Conservation (phyloP, 2,888 invertebrate genomes). For the Eulithis testata region DNA sequence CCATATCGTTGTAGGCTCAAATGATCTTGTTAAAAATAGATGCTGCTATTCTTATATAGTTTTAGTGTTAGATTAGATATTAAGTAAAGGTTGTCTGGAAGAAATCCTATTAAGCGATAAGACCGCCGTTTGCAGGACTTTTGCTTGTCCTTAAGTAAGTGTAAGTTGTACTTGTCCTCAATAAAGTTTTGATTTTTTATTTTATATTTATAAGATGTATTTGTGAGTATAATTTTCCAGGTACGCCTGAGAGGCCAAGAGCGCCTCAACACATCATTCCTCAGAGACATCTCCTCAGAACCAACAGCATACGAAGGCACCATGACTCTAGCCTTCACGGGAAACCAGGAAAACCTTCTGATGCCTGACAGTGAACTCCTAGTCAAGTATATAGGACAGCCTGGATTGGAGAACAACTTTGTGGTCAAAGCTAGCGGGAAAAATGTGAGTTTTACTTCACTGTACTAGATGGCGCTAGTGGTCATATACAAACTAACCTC, state of each 20-base stretch:
- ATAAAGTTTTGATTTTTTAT: too few species aligned
- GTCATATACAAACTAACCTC: too few species aligned
- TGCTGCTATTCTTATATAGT: too few species aligned
- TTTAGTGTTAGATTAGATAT: too few species aligned
- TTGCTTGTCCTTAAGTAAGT: too few species aligned
- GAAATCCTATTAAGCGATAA: too few species aligned
- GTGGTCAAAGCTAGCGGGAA: slow-evolving; percentile 59
- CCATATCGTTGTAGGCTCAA: too few species aligned
- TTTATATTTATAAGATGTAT: too few species aligned
- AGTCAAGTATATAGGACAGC: slow-evolving; percentile 59
- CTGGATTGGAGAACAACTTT: slow-evolving; percentile 52
- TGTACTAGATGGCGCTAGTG: neutral
- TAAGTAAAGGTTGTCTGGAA: too few species aligned
- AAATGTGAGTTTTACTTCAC: slow-evolving; percentile 51
- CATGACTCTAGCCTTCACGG: slow-evolving; percentile 52
- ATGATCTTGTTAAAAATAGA: too few species aligned
- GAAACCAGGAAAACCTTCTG: slow-evolving; percentile 31
- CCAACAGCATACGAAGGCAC: slow-evolving; percentile 65
- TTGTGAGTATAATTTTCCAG: slow-evolving; percentile 41
- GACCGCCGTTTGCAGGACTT: too few species aligned
- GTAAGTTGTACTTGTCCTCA: too few species aligned
- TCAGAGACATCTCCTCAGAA: slow-evolving; percentile 58
- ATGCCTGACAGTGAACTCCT: slow-evolving; percentile 49
- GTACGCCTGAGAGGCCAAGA: slow-evolving; percentile 65
- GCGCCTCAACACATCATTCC: slow-evolving; percentile 54